phyloP scores from a whole-genome alignment of 2,113 vertebrate species.

The Pitta sordida region DNA sequence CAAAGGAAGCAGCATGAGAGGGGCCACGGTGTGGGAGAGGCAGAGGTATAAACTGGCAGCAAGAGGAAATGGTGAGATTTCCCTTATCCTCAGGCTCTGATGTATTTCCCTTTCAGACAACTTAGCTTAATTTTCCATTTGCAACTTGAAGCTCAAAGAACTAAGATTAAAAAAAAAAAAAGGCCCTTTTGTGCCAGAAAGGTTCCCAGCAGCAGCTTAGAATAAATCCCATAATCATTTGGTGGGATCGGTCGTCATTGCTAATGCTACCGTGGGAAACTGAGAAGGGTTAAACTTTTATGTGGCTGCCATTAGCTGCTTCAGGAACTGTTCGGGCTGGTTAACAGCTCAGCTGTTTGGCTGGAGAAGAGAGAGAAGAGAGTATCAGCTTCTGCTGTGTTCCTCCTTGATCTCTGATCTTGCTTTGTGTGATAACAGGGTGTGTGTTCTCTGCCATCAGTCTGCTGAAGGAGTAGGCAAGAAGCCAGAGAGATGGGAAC shows the following conservation, averaged over 20 bases:
- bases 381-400: background rate
- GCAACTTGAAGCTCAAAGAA: slow-evolving; percentile 11
- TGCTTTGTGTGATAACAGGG: background rate
- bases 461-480: background rate
- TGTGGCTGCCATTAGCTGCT: slow-evolving; percentile 8
- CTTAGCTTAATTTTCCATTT: slow-evolving; percentile 14
- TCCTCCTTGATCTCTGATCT: slow-evolving; percentile 39
- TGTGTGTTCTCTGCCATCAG: background rate
- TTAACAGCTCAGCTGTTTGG: slow-evolving; percentile 38
- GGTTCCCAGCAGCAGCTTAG: slow-evolving; percentile 51
- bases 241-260: background rate
- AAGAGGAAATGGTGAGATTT: slow-evolving; percentile 11
- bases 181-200: background rate
- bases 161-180: background rate
- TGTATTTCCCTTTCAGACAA: slow-evolving; percentile 38
- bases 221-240: slow-evolving; percentile 44
- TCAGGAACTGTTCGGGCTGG: background rate
- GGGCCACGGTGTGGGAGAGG: background rate
- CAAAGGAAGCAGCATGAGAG: background rate
- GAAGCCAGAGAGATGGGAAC: background rate
- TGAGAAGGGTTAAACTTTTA: slow-evolving; percentile 55
- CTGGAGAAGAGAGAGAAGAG: slow-evolving; percentile 22
- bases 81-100: background rate
- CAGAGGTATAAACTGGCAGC: background rate
- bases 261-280: slow-evolving; percentile 54